Evolutionary conservation across 2,888 invertebrate genomes (phyloP).

Genomic region (Oegoconia quadripuncta): DNA sequence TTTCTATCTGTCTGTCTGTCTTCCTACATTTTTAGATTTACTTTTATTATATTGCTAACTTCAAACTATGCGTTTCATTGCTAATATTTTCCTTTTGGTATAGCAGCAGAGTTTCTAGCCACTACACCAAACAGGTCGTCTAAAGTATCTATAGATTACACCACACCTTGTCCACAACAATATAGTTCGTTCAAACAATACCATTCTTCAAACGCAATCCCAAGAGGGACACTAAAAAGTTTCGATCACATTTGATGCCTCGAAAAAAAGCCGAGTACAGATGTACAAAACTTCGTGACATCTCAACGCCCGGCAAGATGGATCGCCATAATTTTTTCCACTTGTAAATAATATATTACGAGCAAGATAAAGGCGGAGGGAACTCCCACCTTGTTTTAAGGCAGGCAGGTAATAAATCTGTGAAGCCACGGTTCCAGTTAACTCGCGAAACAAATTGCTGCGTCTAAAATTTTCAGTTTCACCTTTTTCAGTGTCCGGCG

Average conservation of each 20-base stretch:
- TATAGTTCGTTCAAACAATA: background rate
- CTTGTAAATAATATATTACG: conserved; percentile 49
- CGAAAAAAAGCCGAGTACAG: conserved; percentile 27
- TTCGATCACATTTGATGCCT: conserved; percentile 14
- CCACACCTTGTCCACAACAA: background rate
- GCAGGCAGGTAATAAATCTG: conserved; percentile 40
- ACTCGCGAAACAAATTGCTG: conserved; percentile 44
- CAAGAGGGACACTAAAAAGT: conserved; percentile 18
- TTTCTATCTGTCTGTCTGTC: too few relatives aligned
- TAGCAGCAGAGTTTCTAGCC: too few relatives aligned
- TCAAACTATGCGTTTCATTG: too few relatives aligned
- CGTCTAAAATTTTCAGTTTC: conserved; percentile 46
- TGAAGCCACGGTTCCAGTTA: conserved; percentile 31
- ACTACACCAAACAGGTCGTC: too few relatives aligned
- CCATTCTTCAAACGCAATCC: conserved; percentile 3
- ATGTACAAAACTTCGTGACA: conserved; percentile 38
- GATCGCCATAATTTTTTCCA: conserved; percentile 43
- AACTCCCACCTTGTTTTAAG: conserved; percentile 48
- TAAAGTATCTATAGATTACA: too few relatives aligned
- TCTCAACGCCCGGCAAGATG: conserved; percentile 38
- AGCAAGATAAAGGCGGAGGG: conserved; percentile 42
- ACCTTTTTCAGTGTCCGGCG: conserved; percentile 50
- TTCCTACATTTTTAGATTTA: too few relatives aligned
- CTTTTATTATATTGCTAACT: too few relatives aligned
- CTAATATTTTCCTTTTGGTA: too few relatives aligned